Evolutionary conservation across 2,797 vertebrate genomes (phyloP).

Genomic region (Salmo trutta): DNA sequence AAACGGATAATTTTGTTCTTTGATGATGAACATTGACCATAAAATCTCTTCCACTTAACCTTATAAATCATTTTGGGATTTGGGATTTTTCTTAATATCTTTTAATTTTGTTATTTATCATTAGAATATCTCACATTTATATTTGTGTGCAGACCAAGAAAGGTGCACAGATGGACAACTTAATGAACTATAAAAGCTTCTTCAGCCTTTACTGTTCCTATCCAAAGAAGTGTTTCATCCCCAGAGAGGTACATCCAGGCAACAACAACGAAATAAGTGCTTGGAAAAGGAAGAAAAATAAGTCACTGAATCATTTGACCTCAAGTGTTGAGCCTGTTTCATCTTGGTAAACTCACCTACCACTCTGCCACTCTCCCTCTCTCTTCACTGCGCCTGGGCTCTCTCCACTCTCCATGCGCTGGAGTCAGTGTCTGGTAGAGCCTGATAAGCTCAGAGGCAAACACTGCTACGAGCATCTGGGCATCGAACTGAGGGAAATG

Average conservation of each 20-base stretch:
- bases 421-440: slow-evolving; percentile 70
- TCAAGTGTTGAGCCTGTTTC: slow-evolving; percentile 48
- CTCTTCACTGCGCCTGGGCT: slow-evolving; percentile 46
- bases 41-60: background rate
- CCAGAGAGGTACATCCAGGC: slow-evolving; percentile 19
- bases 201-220: background rate
- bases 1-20: slow-evolving; percentile 14
- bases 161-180: background rate
- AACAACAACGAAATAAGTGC: background rate
- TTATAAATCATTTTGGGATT: background rate
- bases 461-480: slow-evolving; percentile 50
- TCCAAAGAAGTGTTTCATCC: background rate
- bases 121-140: too few species aligned
- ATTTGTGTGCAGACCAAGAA: background rate
- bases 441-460: slow-evolving; percentile 74
- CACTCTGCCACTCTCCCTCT: slow-evolving; percentile 44
- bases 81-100: too few species aligned
- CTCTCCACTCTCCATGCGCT: slow-evolving; percentile 47
- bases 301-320: slow-evolving; percentile 29
- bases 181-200: background rate
- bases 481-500: slow-evolving; percentile 44
- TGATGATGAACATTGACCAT: background rate
- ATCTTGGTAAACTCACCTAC: slow-evolving; percentile 61
- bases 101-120: too few species aligned
- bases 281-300: background rate